Evolutionary conservation across 2,888 invertebrate genomes (phyloP), one percentile per base, ranked within the genome.

Genomic region (Scotopteryx bipunctaria): DNA sequence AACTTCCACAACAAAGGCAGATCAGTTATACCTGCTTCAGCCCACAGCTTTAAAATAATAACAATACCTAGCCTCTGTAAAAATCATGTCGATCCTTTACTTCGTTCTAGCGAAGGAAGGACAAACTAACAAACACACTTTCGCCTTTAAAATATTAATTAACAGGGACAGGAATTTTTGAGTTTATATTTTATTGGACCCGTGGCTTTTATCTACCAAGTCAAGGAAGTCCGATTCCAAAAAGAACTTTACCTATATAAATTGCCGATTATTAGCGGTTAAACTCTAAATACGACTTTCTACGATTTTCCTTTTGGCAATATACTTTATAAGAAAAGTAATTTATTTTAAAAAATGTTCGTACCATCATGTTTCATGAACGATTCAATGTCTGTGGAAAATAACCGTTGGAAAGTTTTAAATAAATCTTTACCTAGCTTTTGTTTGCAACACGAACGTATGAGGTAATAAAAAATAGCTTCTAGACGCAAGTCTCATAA

Each of bases 311-410:
- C 17, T 41, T 35, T 35, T 40, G 29, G 40, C 13, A 51, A 36
- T n/a, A 13, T 15, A 45, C 33, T 42, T 37, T n/a, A 16, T 50
- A 40, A 46, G 40, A 43, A 53, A 47, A 42, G 42, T 53, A 53
- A 47, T 53, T 43, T 46, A 41, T 41, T 9, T 45, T 32, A 11
- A 14, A 23, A 38, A 45, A 41, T 35, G 40, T 11, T 44, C 15
- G 23, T 9, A 14, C 14, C 19, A 31, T 43, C 32, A 29, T 3
- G 14, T 23, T 31, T 29, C 23, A 33, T 27, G 16, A 44, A 51
- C 40, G 1, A 50, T 33, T 44, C 15, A 27, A 38, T 11, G 27
- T 33, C 29, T 40, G 21, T 29, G 15, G 11, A 16, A 32, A 40
- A 40, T 35, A 33, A 23, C 32, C 19, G 31, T 32, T n/a, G 33